phyloP scores from a whole-genome alignment of 1,140 invertebrate species.

The Hormaphis cornu region DNA sequence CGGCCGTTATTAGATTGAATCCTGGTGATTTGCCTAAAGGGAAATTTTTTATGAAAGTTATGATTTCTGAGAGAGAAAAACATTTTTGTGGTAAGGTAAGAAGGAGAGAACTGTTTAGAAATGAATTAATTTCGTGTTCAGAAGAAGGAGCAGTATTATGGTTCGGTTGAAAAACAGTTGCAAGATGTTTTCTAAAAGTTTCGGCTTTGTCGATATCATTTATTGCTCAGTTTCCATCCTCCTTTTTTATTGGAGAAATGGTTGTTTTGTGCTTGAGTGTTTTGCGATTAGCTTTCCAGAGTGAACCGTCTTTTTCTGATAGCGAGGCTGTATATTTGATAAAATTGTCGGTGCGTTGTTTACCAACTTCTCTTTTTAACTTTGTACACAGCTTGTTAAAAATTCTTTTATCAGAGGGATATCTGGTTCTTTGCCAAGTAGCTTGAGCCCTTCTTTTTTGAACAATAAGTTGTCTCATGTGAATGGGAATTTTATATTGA shows the following conservation, averaged over 20 bases:
- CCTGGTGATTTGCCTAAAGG: constrained; percentile 9
- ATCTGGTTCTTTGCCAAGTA: not conserved
- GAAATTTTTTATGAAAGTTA: not conserved
- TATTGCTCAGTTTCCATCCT: not conserved
- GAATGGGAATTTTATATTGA: not conserved
- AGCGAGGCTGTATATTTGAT: not conserved
- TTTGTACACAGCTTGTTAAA: not conserved
- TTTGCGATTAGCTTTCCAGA: not conserved
- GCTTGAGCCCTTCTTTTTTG: not conserved
- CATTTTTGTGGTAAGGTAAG: not conserved
- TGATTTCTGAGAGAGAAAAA: not conserved
- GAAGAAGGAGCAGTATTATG: not conserved
- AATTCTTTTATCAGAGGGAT: not conserved
- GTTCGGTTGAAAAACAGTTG: not conserved
- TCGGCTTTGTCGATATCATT: not conserved
- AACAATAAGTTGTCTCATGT: too few relatives aligned
- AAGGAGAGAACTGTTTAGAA: not conserved
- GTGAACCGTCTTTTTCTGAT: not conserved
- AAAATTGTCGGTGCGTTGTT: not conserved
- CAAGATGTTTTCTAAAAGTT: not conserved
- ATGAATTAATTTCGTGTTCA: not conserved
- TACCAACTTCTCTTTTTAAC: not conserved
- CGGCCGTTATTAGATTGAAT: constrained; percentile 19
- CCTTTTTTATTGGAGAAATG: not conserved
- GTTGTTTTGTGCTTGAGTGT: not conserved